Evolutionary conservation across 2,888 invertebrate species (phyloP), one percentile per base, ranked within the genome.

Genomic region (Troglohyphantes excavatus): DNA sequence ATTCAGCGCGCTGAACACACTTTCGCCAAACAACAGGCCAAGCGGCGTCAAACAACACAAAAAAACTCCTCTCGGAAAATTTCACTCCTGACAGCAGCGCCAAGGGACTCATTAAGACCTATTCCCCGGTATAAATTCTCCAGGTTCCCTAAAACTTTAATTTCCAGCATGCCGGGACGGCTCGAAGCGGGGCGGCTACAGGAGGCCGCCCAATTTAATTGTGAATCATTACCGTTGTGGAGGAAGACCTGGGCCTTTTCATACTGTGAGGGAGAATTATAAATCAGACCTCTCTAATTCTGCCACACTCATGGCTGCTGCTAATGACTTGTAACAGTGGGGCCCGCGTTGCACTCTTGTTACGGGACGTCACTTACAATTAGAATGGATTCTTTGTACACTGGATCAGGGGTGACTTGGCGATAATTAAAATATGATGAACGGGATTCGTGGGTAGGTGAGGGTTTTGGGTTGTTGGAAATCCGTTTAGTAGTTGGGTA

Each of bases 391-490:
- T 73, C 84, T 75, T 65, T 65, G 84, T 75, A 73, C 27, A 75
- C 73, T 61, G 73, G 27, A 65, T 53, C 63, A 43, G 73, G 61
- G 72, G 67, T 65, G 59, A 72, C 59, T 46, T 26, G 63, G 65
- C 73, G 84, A 43, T 84, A 84, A 84, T 84, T 84, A 84, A 84
- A 84, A 84, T 84, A 84, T 84, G 84, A 84, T 84, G 65, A 26
- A 84, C 75, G 84, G 73, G 23, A 39, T 72, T 63, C 9, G 65
- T 63, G 21, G 19, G 43, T 59, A 75, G 61, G 75, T 75, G 46
- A 21, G 26, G 68, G 33, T 59, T 27, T 63, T n/a, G 7, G 27
- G 23, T 26, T 78, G 39, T 23, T 43, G 33, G 23, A 65, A 65
- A 78, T 78, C 61, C 63, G 26, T 78, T 78, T 65, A 78, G 43